Evolutionary conservation across 1,140 invertebrate genomes (phyloP), one percentile per base, ranked within the genome.

Genomic region (Bombus pascuorum): DNA sequence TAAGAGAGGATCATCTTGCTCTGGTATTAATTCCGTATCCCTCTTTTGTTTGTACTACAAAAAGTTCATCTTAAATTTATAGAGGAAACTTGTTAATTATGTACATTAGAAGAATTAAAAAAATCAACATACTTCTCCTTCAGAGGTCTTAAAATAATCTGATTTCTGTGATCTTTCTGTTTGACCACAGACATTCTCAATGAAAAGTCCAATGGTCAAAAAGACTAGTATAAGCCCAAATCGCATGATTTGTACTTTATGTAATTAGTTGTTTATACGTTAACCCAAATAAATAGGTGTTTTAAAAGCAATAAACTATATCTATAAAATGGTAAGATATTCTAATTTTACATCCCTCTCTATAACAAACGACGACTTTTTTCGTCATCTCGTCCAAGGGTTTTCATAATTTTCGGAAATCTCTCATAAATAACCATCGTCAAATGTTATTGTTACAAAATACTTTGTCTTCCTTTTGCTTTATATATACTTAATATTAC

Each of bases 1-100:
- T 79, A 99, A 94, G 74, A 97, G 95, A 86, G 97, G 95, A 92
- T 97, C 96, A 92, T 97, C 97, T 70, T 95, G 93, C 90, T 97
- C 96, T 57, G 96, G 95, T 13, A 97, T 96, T 87, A 97, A 93
- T 89, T 97, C 97, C 39, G 97, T 97, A 92, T 95, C 93, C 15
- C 84, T 91, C 68, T 86, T 91, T 93, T 95, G 73, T n/a, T 70
- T 81, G 47, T 73, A 73, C 25, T 68, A 28, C 0, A 57, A 73
- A 25, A 75, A 32, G 0, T 22, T n/a, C 1, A 59, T 59, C 32
- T 28, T 34, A 68, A 47, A 42, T 83, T 86, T 86, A 77, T 44
- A 39, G 53, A 80, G 9, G 44, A 39, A 84, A 42, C 3, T 42
- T 57, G 32, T 10, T 28, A 22, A 3, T 37, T 62, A 39, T 37